A percentile compares a stretch with the other conserved stretches of the same genome.
These are phyloP conservation scores for Dichetophora obliterata DNA, from an alignment of 2,888 invertebrate genomes.

Conservation along the genomic window DNA sequence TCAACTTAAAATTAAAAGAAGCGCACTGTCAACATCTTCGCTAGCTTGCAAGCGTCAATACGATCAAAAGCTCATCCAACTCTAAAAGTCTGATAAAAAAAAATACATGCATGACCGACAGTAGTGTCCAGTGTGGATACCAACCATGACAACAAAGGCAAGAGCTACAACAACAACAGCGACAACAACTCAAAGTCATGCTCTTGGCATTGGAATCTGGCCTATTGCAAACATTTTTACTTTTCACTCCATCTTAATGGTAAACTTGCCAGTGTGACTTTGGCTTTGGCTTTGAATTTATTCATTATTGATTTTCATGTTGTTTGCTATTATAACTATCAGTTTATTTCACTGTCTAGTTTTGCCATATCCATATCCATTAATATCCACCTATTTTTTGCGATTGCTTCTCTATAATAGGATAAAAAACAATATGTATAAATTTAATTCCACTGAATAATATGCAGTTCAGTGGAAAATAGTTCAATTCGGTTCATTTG, in stretches of 20 bases:
- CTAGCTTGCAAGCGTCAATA: slow-evolving; percentile 3
- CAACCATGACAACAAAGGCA: not conserved
- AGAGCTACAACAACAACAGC: not conserved
- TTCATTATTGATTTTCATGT: slow-evolving; percentile 15
- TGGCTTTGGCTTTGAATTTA: slow-evolving; percentile 7
- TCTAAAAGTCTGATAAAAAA: not conserved
- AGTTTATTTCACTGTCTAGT: not conserved
- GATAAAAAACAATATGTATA: not conserved
- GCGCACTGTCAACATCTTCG: not conserved
- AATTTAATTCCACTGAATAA: slow-evolving; percentile 12
- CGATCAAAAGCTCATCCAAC: slow-evolving; percentile 3
- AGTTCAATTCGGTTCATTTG: slow-evolving; percentile 33
- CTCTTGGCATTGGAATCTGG: not conserved
- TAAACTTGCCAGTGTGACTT: not conserved
- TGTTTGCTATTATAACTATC: slow-evolving; percentile 10
- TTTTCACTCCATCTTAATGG: slow-evolving; percentile 4
- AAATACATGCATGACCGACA: not conserved
- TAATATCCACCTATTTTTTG: not conserved
- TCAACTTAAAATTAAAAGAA: too few relatives aligned
- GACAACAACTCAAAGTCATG: not conserved
- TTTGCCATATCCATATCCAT: not conserved
- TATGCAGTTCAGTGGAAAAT: slow-evolving; percentile 16
- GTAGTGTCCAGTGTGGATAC: not conserved
- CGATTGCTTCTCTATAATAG: not conserved
- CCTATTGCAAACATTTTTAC: slow-evolving; percentile 22